Percentiles rank a stretch among this genome's conserved stretches.
Evolutionary conservation across 2,113 vertebrate species (phyloP).

Genomic region (Hepsetus odoe): DNA sequence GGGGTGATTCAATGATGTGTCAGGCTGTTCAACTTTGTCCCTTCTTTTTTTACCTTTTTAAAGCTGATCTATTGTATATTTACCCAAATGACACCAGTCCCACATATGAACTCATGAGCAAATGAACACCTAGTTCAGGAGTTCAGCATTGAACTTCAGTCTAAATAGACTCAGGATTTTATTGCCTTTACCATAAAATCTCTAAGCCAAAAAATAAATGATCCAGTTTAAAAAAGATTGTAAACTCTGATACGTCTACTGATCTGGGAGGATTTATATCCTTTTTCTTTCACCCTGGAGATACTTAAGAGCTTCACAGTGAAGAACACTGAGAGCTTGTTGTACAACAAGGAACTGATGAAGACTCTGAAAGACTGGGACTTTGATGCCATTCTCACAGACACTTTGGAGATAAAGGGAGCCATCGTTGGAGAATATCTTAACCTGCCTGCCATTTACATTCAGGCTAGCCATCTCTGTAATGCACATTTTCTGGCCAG

Average conservation of each 20-base stretch:
- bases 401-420: slow-evolving; percentile 70
- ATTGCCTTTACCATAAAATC: too few relatives aligned
- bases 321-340: slow-evolving; percentile 55
- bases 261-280: slow-evolving; percentile 32
- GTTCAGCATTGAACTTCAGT: too few relatives aligned
- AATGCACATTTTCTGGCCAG: slow-evolving; percentile 56
- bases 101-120: too few relatives aligned
- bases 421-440: slow-evolving; percentile 71
- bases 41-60: background rate
- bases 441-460: slow-evolving; percentile 70
- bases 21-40: background rate
- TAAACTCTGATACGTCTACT: slow-evolving; percentile 36
- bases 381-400: slow-evolving; percentile 73
- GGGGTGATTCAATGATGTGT: background rate
- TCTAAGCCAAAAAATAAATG: background rate
- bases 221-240: accelerated
- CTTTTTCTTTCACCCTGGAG: background rate
- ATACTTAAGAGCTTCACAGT: accelerated
- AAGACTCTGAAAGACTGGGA: slow-evolving; percentile 60
- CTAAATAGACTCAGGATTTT: too few relatives aligned
- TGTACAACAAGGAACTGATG: slow-evolving; percentile 65
- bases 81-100: too few relatives aligned
- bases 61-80: too few relatives aligned
- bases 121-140: too few relatives aligned
- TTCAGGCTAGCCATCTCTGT: slow-evolving; percentile 66